Evolutionary conservation across 2,888 invertebrate genomes (phyloP).

Genomic region (Hypomecis atomaria): DNA sequence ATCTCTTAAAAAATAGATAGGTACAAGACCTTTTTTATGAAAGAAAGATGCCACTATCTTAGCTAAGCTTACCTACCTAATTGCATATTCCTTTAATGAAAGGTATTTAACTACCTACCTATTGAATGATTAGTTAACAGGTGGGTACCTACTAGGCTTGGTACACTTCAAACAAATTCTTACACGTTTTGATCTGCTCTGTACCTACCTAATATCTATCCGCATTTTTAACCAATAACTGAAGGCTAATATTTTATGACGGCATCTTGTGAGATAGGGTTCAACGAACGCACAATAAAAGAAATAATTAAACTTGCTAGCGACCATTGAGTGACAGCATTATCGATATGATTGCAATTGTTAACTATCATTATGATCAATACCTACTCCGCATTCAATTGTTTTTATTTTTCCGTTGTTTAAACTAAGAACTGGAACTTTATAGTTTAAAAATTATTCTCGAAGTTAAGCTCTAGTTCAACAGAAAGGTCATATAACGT

Average conservation of each 20-base stretch:
- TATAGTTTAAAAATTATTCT: background rate
- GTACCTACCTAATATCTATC: background rate
- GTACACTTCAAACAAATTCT: too few relatives aligned
- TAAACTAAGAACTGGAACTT: too few relatives aligned
- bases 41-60: too few relatives aligned
- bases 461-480: background rate
- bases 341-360: conserved; percentile 6
- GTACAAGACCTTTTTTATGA: too few relatives aligned
- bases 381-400: conserved; percentile 1
- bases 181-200: background rate
- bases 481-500: background rate
- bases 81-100: too few relatives aligned
- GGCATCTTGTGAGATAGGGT: conserved; percentile 15
- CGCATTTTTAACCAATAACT: conserved; percentile 13
- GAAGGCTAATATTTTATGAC: conserved; percentile 9
- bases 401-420: background rate
- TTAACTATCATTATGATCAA: background rate
- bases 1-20: too few relatives aligned
- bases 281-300: conserved; percentile 17
- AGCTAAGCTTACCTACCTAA: too few relatives aligned
- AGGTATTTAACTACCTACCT: too few relatives aligned
- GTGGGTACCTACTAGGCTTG: too few relatives aligned
- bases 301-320: conserved; percentile 25
- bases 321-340: conserved; percentile 18
- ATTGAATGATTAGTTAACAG: too few relatives aligned